Conservation (phyloP, 2,113 vertebrate species). For the Phalacrocorax carbo region DNA sequence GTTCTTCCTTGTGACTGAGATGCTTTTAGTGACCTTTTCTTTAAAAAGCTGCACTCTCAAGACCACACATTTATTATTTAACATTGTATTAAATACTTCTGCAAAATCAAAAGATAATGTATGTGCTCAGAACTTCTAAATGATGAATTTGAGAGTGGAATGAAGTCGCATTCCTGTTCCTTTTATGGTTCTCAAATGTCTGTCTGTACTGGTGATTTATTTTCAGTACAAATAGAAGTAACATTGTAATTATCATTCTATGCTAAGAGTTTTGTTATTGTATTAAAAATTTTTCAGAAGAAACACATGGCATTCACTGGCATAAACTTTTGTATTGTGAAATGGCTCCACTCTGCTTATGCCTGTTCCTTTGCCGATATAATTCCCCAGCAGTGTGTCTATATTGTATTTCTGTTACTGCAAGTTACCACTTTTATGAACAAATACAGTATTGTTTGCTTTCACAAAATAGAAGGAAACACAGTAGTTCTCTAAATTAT, state of each 20-base stretch:
- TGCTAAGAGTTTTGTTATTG: slow-evolving; percentile 10
- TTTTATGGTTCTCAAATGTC: slow-evolving; percentile 37
- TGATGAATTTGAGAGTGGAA: not conserved
- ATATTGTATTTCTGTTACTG: not conserved
- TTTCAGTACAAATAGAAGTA: slow-evolving; percentile 42
- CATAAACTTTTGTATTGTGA: not conserved
- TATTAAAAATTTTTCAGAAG: slow-evolving; percentile 11
- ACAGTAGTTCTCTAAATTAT: not conserved
- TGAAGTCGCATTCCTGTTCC: slow-evolving; percentile 22
- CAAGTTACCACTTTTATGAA: not conserved
- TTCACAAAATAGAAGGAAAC: not conserved
- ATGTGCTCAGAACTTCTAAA: not conserved
- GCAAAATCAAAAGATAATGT: slow-evolving; percentile 3
- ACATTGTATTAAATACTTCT: not conserved
- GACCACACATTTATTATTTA: slow-evolving; percentile 14
- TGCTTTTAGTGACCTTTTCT: not conserved
- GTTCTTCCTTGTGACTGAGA: not conserved
- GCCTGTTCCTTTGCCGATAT: not conserved
- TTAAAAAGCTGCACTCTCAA: not conserved
- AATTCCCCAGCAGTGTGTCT: not conserved
- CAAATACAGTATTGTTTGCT: not conserved
- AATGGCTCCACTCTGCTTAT: not conserved
- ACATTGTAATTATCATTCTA: not conserved
- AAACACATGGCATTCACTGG: slow-evolving; percentile 15
- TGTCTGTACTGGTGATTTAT: not conserved